A percentile compares a stretch with the other conserved stretches of the same genome.
phyloP scores from a whole-genome alignment of 2,113 vertebrate species.

The Merops nubicus region DNA sequence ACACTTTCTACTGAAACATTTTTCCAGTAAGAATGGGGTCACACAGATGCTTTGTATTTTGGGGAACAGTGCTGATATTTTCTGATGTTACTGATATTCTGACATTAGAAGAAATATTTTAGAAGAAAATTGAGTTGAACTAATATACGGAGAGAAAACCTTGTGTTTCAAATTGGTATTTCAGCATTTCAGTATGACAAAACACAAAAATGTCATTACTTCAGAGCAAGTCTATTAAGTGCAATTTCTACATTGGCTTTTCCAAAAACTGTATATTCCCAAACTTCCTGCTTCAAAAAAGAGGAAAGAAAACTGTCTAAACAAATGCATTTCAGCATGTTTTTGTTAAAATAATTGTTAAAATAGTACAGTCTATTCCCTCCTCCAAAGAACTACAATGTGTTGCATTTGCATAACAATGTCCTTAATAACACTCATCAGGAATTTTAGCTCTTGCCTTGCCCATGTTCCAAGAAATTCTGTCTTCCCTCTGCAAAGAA shows the following conservation, averaged over 20 bases:
- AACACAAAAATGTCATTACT: not conserved
- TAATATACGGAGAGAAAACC: not conserved
- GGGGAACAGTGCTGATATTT: not conserved
- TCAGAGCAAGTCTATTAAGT: not conserved
- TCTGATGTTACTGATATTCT: not conserved
- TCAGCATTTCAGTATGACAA: not conserved
- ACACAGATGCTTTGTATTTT: not conserved
- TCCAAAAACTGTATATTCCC: not conserved
- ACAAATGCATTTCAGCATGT: not conserved
- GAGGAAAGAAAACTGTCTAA: not conserved
- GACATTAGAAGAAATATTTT: not conserved
- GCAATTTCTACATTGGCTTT: not conserved
- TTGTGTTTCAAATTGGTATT: not conserved
- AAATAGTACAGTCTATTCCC: not conserved
- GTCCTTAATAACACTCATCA: not conserved
- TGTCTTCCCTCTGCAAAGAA: not conserved
- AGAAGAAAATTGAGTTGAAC: not conserved
- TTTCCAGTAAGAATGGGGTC: not conserved
- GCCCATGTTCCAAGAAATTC: not conserved
- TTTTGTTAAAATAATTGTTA: conserved; percentile 10
- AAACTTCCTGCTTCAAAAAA: not conserved
- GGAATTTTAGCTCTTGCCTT: not conserved
- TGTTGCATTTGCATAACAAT: conserved; percentile 24
- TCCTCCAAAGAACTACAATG: not conserved
- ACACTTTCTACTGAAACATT: not conserved